phyloP scores from a whole-genome alignment of 2,888 invertebrate genomes.

The Ochropleura plecta region DNA sequence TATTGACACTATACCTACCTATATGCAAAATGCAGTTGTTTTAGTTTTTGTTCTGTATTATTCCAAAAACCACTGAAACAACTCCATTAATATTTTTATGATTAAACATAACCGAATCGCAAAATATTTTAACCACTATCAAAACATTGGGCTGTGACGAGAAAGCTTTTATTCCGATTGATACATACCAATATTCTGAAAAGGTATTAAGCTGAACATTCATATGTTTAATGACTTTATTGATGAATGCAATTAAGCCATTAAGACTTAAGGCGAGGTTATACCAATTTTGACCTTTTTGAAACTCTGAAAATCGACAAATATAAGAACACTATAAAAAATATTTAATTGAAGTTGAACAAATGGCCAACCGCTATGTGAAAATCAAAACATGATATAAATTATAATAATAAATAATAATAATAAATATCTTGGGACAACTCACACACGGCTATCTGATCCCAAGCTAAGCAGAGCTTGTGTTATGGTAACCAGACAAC shows the following conservation, averaged over 20 bases:
- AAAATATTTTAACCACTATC: conserved; percentile 4
- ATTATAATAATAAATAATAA: too few relatives aligned
- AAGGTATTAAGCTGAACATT: conserved; percentile 13
- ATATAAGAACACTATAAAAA: too few relatives aligned
- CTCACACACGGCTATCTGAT: too few relatives aligned
- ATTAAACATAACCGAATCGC: neutral
- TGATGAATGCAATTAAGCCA: neutral
- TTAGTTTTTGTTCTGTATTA: too few relatives aligned
- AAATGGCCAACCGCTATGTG: too few relatives aligned
- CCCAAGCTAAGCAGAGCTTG: too few relatives aligned
- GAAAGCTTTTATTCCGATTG: conserved; percentile 36
- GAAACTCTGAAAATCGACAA: too few relatives aligned
- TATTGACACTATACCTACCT: neutral
- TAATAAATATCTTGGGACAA: too few relatives aligned
- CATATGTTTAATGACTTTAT: conserved; percentile 30
- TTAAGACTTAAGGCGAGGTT: neutral
- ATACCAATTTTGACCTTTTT: too few relatives aligned
- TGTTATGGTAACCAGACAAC: too few relatives aligned
- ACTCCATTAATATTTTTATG: neutral
- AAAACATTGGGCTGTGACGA: conserved; percentile 3
- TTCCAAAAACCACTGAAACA: neutral
- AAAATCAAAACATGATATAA: too few relatives aligned
- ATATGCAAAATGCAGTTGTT: neutral
- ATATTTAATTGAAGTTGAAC: too few relatives aligned
- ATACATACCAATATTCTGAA: conserved; percentile 30